Evolutionary conservation across 2,113 vertebrate genomes (phyloP).

Genomic region (Pangasianodon hypophthalmus): DNA sequence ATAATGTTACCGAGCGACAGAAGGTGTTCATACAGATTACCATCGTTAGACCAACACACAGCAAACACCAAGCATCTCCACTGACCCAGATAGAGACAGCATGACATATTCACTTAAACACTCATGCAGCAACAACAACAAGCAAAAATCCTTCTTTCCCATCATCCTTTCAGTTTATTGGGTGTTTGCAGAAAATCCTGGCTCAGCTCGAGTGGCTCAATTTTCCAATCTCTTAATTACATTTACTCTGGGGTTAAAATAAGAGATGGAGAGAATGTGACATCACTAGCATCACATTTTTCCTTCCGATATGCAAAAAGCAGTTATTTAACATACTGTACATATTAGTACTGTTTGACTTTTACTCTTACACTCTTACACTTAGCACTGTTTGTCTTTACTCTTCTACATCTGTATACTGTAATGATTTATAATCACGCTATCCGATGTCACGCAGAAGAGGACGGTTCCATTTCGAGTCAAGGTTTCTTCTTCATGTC

Average conservation of each 20-base stretch:
- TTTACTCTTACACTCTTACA: not conserved
- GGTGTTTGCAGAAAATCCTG: not conserved
- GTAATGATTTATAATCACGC: too few relatives aligned
- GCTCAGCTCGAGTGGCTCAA: not conserved
- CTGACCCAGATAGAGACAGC: constrained; percentile 30
- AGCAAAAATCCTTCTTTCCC: not conserved
- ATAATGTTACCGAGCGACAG: constrained; percentile 5
- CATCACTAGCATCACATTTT: not conserved
- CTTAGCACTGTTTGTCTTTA: not conserved
- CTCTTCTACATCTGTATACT: not conserved
- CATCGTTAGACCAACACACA: not conserved
- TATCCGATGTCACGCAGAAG: too few relatives aligned
- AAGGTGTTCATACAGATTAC: constrained; percentile 45
- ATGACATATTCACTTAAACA: constrained; percentile 30
- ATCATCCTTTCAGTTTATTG: not conserved
- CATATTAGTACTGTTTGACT: not conserved
- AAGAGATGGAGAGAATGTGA: not conserved
- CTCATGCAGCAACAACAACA: not conserved
- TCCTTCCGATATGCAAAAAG: not conserved
- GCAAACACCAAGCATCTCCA: not conserved
- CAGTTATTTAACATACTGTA: not conserved
- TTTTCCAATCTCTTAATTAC: not conserved
- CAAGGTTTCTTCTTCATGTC: not conserved
- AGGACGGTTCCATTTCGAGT: not conserved
- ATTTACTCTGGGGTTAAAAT: not conserved